phyloP scores from a whole-genome alignment of 2,888 invertebrate species.

The Drosophila peninsularis region DNA sequence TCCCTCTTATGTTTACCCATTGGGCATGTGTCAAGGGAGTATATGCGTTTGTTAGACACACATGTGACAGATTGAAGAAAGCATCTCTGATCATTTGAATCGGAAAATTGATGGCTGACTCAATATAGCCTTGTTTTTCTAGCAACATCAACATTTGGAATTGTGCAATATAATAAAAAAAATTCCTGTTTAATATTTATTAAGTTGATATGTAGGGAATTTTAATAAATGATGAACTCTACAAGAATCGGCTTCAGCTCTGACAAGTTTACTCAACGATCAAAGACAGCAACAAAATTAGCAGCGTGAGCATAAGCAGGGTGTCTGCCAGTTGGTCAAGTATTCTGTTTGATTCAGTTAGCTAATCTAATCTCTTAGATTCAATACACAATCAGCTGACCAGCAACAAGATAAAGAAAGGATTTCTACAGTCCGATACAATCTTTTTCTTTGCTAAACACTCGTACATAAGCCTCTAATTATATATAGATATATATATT shows the following conservation, averaged over 20 bases:
- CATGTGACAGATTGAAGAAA: background rate
- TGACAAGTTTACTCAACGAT: background rate
- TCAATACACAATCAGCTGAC: background rate
- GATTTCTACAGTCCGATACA: background rate
- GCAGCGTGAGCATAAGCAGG: background rate
- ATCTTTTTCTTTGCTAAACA: background rate
- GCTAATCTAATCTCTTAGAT: conserved; percentile 17
- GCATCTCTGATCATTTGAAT: background rate
- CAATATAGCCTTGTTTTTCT: background rate
- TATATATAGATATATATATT: background rate
- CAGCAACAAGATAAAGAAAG: conserved; percentile 2
- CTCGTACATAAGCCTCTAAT: background rate
- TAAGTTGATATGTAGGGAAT: background rate
- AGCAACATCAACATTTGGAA: background rate
- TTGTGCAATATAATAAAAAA: background rate
- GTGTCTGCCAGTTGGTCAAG: background rate
- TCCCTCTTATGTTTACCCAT: background rate
- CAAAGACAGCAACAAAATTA: no score
- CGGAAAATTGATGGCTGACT: background rate
- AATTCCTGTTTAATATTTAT: no score
- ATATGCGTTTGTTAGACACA: background rate
- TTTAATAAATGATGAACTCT: background rate
- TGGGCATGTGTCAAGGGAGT: no score
- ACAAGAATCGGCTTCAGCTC: background rate
- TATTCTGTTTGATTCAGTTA: background rate